Evolutionary conservation across 1,140 invertebrate genomes (phyloP).

Genomic region (Eumeta japonica): DNA sequence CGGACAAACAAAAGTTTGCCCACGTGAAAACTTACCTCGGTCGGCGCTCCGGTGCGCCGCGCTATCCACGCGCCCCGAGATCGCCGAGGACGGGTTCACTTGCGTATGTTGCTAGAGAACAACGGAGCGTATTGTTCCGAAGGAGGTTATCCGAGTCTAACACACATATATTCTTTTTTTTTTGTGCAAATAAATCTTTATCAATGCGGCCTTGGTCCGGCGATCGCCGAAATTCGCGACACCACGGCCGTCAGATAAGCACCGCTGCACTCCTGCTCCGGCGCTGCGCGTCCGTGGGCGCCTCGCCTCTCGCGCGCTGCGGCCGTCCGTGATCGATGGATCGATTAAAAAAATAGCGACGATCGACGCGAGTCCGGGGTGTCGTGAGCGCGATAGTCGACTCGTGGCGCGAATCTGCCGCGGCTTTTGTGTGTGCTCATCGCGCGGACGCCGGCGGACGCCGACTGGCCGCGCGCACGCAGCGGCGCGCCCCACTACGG

Average conservation of each 20-base stretch:
- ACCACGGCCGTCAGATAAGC: too few species aligned
- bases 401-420: constrained; percentile 11
- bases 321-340: too few species aligned
- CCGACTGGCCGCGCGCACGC: constrained; percentile 51
- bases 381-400: not conserved
- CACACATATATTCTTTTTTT: too few species aligned
- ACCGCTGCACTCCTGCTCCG: too few species aligned
- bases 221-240: constrained; percentile 45
- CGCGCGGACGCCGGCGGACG: constrained; percentile 39
- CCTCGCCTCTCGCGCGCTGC: too few species aligned
- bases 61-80: too few species aligned
- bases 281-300: too few species aligned
- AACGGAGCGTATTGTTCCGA: constrained; percentile 36
- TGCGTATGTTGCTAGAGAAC: too few species aligned
- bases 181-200: constrained; percentile 55
- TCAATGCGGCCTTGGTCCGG: constrained; percentile 51
- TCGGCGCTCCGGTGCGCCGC: too few species aligned
- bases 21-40: too few species aligned
- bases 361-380: not conserved
- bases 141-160: constrained; percentile 52
- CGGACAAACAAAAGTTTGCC: too few species aligned
- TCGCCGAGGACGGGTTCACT: too few species aligned
- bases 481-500: constrained; percentile 16
- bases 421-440: constrained; percentile 27
- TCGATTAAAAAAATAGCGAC: not conserved